Conservation (phyloP, 2,113 vertebrate genomes). For the Phylloscopus whistleri region DNA sequence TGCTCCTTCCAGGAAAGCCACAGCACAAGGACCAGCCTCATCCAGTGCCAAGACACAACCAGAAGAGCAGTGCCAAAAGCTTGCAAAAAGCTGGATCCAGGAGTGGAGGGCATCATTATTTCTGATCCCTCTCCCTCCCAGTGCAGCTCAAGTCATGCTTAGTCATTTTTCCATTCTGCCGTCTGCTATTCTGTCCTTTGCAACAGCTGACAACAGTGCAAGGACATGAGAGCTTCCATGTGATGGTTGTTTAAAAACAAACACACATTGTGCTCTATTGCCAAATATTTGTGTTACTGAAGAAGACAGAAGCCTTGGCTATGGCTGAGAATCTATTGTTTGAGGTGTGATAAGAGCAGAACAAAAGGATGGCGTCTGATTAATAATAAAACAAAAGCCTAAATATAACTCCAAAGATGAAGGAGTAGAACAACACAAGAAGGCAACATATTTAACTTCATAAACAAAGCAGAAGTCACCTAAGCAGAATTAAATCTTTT, state of each 20-base stretch:
- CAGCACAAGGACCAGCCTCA: neutral
- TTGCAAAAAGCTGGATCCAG: neutral
- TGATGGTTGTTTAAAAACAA: constrained; percentile 29
- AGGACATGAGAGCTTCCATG: constrained; percentile 6
- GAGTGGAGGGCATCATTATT: neutral
- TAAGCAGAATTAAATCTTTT: neutral
- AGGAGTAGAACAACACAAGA: neutral
- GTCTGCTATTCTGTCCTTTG: constrained; percentile 37
- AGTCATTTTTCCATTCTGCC: constrained; percentile 30
- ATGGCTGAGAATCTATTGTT: neutral
- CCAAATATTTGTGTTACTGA: constrained; percentile 22
- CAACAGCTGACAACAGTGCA: constrained; percentile 14
- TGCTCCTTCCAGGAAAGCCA: neutral
- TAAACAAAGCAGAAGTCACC: neutral
- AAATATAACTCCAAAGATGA: neutral
- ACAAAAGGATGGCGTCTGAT: neutral
- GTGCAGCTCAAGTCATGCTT: neutral
- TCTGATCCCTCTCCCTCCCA: neutral
- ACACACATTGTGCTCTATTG: neutral
- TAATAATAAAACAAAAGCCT: constrained; percentile 24
- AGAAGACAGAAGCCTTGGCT: neutral
- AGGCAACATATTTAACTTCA: neutral
- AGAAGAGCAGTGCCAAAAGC: neutral
- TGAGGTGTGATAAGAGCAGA: neutral
- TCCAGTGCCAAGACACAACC: fast-evolving